Conservation (phyloP, 1,140 invertebrate species). For the Dendrolimus kikuchii region DNA sequence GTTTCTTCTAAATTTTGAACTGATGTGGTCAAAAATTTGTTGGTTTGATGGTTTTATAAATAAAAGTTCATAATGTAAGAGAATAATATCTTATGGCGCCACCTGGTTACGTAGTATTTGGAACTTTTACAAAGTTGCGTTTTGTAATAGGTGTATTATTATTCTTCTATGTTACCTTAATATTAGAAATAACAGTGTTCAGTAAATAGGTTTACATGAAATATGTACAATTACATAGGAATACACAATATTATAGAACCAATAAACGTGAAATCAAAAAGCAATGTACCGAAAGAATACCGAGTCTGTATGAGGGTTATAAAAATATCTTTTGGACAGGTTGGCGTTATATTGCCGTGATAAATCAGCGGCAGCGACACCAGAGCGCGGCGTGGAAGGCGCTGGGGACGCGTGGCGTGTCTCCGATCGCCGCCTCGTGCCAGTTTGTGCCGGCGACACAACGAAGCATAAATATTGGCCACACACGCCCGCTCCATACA, state of each 20-base stretch:
- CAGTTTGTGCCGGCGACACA: conserved; percentile 3
- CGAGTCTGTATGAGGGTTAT: conserved; percentile 38
- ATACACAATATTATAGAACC: conserved; percentile 11
- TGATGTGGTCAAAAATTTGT: too few relatives aligned
- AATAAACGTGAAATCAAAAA: conserved; percentile 13
- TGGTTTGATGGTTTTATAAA: too few relatives aligned
- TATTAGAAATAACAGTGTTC: too few relatives aligned
- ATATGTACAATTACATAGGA: too few relatives aligned
- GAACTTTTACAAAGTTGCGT: too few relatives aligned
- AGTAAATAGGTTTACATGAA: too few relatives aligned
- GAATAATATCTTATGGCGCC: too few relatives aligned
- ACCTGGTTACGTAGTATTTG: too few relatives aligned
- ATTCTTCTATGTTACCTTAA: too few relatives aligned
- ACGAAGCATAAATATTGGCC: conserved; percentile 20
- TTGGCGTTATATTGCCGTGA: conserved; percentile 44
- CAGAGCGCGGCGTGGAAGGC: conserved; percentile 13
- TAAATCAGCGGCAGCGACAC: conserved; percentile 38
- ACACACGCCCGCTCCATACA: conserved; percentile 1
- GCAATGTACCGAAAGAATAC: conserved; percentile 25
- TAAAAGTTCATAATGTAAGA: too few relatives aligned
- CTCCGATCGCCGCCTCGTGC: conserved; percentile 11
- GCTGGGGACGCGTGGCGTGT: conserved; percentile 17
- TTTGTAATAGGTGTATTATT: too few relatives aligned
- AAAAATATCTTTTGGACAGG: conserved; percentile 45
- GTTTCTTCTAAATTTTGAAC: too few relatives aligned